A percentile compares a stretch with the other conserved stretches of the same genome.
phyloP scores from a whole-genome alignment of 2,113 vertebrate species.

The Phylloscopus trochilus region DNA sequence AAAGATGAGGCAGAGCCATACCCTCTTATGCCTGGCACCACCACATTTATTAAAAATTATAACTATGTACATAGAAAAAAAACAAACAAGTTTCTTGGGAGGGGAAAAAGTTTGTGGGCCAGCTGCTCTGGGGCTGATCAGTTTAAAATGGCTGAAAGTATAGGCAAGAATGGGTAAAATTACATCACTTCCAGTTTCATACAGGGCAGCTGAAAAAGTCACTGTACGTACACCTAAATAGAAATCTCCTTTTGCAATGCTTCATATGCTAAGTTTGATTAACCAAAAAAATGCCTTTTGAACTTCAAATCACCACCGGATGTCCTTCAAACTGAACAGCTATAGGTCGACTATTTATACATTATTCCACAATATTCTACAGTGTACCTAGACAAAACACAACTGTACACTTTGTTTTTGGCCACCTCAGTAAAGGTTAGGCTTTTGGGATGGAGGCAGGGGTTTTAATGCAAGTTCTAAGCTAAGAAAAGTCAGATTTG shows the following conservation, averaged over 20 bases:
- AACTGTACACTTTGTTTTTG: conserved; percentile 69
- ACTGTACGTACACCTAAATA: conserved; percentile 63
- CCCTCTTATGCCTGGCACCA: not conserved
- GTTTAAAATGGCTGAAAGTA: conserved; percentile 26
- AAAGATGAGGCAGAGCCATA: not conserved
- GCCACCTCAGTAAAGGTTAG: conserved; percentile 38
- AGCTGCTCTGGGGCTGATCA: not conserved
- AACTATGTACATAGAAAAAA: conserved; percentile 64
- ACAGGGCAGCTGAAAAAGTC: conserved; percentile 67
- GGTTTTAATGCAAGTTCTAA: not conserved
- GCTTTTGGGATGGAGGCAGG: conserved; percentile 6
- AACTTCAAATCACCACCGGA: conserved; percentile 62
- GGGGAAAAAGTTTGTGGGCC: conserved; percentile 4
- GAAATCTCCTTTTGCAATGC: conserved; percentile 23
- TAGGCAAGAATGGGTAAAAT: conserved; percentile 20
- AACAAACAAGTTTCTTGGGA: not conserved
- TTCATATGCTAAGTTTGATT: not conserved
- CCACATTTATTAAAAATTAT: conserved; percentile 83
- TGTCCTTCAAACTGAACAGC: conserved; percentile 40
- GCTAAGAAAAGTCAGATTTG: not conserved
- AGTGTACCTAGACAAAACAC: conserved; percentile 82
- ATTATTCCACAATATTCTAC: conserved; percentile 92
- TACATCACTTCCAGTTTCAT: conserved; percentile 63
- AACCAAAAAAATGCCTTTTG: conserved; percentile 14
- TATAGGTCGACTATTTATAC: conserved; percentile 80